Conservation (phyloP, 2,888 invertebrate genomes). For the Sarcophaga variegata region DNA sequence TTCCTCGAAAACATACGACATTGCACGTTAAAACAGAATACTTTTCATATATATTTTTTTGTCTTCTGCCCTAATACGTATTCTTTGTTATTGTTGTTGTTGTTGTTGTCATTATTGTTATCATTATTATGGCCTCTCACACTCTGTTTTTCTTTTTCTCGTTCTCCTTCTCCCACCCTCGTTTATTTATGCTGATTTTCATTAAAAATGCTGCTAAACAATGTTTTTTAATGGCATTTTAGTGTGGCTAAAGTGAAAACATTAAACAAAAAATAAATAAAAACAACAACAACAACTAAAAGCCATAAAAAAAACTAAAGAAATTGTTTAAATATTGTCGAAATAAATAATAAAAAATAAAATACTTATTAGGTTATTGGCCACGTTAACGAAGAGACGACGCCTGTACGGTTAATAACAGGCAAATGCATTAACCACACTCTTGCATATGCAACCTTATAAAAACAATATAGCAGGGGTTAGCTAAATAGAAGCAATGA, state of each 20-base stretch:
- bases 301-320: neutral
- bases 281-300: too few relatives aligned
- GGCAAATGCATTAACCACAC: slow-evolving; percentile 37
- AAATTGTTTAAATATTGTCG: slow-evolving; percentile 21
- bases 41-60: slow-evolving; percentile 5
- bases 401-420: neutral
- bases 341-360: slow-evolving; percentile 42
- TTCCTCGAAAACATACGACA: slow-evolving; percentile 48
- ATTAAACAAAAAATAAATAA: slow-evolving; percentile 16
- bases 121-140: slow-evolving; percentile 43
- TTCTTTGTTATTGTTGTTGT: slow-evolving; percentile 19
- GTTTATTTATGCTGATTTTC: slow-evolving; percentile 11
- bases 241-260: slow-evolving; percentile 49
- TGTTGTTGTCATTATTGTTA: slow-evolving; percentile 42
- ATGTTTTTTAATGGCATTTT: slow-evolving; percentile 60
- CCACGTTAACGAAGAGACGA: slow-evolving; percentile 37
- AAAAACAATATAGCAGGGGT: neutral
- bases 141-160: neutral
- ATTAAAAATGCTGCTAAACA: slow-evolving; percentile 53
- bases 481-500: too few relatives aligned
- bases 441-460: neutral
- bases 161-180: neutral
- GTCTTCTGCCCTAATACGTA: neutral
- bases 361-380: slow-evolving; percentile 47
- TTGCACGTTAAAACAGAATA: slow-evolving; percentile 33